Percentiles rank a stretch among this genome's conserved stretches.
Conservation (phyloP, 2,113 vertebrate species). For the Tor tambroides region DNA sequence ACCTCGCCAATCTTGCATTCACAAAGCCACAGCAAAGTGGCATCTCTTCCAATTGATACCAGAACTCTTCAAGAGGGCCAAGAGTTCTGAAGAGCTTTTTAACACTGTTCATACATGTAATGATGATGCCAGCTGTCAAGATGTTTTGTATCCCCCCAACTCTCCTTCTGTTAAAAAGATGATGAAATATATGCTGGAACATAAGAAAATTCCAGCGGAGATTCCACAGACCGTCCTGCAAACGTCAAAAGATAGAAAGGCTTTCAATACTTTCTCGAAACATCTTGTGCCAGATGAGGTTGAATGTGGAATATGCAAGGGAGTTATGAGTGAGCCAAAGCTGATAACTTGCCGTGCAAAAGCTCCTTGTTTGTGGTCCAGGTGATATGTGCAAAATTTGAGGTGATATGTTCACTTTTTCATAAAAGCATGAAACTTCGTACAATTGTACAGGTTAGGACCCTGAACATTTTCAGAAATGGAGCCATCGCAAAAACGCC, state of each 20-base stretch:
- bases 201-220: background rate
- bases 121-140: background rate
- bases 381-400: no score
- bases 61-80: background rate
- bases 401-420: no score
- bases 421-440: no score
- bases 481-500: no score
- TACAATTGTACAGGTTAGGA: no score
- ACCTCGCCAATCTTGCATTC: background rate
- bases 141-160: background rate
- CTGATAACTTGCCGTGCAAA: background rate
- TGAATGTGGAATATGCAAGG: no score
- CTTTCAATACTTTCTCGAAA: background rate
- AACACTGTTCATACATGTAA: background rate
- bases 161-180: background rate
- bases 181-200: background rate
- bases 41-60: background rate
- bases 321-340: background rate
- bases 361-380: no score
- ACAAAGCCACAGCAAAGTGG: slow-evolving; percentile 7
- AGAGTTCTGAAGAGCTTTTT: background rate
- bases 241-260: background rate
- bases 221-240: no score
- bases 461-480: no score
- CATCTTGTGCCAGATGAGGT: background rate